Evolutionary conservation across 35 echinoderm and acorn worm genomes (phyloP), one percentile per base, ranked within the genome.

Genomic region (Amphiura filiformis): DNA sequence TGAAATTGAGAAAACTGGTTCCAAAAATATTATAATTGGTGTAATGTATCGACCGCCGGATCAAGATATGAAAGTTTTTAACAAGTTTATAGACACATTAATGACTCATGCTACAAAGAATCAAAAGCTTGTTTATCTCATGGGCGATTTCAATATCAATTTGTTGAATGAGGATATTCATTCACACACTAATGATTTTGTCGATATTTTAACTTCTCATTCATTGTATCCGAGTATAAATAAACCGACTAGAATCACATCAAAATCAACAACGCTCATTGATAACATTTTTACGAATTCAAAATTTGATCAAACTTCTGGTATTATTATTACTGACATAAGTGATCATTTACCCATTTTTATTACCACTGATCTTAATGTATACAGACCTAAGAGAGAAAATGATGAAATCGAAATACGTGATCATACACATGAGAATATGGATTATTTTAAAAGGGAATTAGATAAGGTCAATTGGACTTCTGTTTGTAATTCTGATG

Each of bases 91-190:
- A 13, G 61, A 70, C 26, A n/a, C 9, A 13, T n/a, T 70, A 70
- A 11, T 70, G 9, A 15, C 61, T 70, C 26, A n/a, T 15, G 9
- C 11, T 70, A 30, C 9, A 11, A 70, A 70, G 26, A 70, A 70
- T 70, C 61, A 70, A 70, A 70, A 70, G 26, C 28, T n/a, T 70
- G 61, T 70, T 15, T 70, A 70, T 70, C 61, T 70, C 11, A 70
- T 70, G 61, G 61, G 61, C 26, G 61, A 70, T 70, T 70, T 70
- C 28, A 70, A 70, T 70, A n/a, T 70, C 26, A 70, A 70, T 70
- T 70, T 11, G 11, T 26, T 11, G 9, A n/a, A 70, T 70, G 61
- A 70, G 26, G 61, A 70, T 70, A 70, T n/a, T 30, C 61, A 70
- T 70, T 26, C 9, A 70, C 61, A 70, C 15, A 70, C 9, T 70